phyloP scores from a whole-genome alignment of 1,140 invertebrate genomes.

The Brachionus manjavacas region DNA sequence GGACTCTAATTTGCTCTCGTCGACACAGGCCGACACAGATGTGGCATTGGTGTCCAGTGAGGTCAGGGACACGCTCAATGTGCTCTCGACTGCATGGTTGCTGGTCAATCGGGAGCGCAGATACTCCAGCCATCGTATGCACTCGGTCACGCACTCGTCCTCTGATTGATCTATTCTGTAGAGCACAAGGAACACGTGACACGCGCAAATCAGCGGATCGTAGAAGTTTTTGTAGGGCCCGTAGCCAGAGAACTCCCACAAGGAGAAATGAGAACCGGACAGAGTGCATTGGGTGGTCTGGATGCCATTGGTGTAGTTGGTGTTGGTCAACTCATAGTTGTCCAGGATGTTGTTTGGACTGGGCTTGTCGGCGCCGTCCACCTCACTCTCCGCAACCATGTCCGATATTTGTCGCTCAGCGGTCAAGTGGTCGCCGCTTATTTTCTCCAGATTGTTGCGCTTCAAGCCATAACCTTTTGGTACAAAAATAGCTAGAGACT shows the following conservation, averaged over 20 bases:
- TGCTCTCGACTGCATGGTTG: conserved; percentile 59
- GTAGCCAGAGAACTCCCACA: conserved; percentile 21
- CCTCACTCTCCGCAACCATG: background rate
- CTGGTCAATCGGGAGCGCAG: conserved; percentile 68
- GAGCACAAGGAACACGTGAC: conserved; percentile 68
- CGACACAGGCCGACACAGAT: conserved; percentile 58
- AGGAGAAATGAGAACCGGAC: conserved; percentile 48
- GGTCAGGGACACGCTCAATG: background rate
- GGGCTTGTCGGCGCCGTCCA: background rate
- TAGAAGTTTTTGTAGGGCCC: conserved; percentile 71
- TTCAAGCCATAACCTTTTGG: background rate
- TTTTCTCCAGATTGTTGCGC: background rate
- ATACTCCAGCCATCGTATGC: conserved; percentile 75
- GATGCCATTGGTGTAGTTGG: conserved; percentile 67
- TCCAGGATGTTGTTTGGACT: conserved; percentile 47
- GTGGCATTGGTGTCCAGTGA: conserved; percentile 48
- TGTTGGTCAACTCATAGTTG: conserved; percentile 53
- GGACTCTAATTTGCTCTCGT: conserved; percentile 55
- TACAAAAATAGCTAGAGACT: background rate
- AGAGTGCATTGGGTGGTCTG: conserved; percentile 64
- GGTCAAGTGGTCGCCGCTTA: conserved; percentile 22
- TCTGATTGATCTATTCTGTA: conserved; percentile 69
- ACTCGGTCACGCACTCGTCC: conserved; percentile 69
- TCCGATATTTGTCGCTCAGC: background rate
- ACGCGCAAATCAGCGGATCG: conserved; percentile 69